Percentiles rank a stretch among this genome's conserved stretches.
Evolutionary conservation across 2,113 vertebrate genomes (phyloP).

Genomic region (Upupa epops): DNA sequence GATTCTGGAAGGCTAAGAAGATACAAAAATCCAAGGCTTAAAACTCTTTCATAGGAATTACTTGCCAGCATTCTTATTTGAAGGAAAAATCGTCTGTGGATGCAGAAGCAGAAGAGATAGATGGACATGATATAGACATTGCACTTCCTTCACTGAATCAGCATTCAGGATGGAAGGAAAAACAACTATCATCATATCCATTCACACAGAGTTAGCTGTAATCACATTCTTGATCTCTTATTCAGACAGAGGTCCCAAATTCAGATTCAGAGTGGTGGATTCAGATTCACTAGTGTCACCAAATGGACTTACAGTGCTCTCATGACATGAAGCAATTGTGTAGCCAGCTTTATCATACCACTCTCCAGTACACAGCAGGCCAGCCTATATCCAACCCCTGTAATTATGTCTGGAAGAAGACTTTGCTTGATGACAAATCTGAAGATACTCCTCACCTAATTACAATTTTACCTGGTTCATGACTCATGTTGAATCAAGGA

Average conservation of each 20-base stretch:
- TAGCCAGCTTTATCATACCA: not conserved
- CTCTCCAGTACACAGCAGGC: not conserved
- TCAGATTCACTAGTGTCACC: not conserved
- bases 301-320: not conserved
- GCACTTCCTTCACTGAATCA: not conserved
- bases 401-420: not conserved
- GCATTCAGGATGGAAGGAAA: not conserved
- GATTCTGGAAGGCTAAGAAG: not conserved
- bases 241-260: not conserved
- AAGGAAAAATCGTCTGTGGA: not conserved
- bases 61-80: not conserved
- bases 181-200: not conserved
- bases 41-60: not conserved
- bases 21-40: not conserved
- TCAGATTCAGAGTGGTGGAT: not conserved
- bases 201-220: not conserved
- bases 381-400: not conserved
- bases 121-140: rapidly evolving
- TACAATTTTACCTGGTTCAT: not conserved
- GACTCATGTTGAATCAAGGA: not conserved
- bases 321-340: not conserved
- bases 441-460: not conserved
- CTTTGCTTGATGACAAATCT: not conserved
- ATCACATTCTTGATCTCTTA: not conserved
- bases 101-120: not conserved